phyloP scores from a whole-genome alignment of 2,797 vertebrate genomes.

The Centropyge bicolor region DNA sequence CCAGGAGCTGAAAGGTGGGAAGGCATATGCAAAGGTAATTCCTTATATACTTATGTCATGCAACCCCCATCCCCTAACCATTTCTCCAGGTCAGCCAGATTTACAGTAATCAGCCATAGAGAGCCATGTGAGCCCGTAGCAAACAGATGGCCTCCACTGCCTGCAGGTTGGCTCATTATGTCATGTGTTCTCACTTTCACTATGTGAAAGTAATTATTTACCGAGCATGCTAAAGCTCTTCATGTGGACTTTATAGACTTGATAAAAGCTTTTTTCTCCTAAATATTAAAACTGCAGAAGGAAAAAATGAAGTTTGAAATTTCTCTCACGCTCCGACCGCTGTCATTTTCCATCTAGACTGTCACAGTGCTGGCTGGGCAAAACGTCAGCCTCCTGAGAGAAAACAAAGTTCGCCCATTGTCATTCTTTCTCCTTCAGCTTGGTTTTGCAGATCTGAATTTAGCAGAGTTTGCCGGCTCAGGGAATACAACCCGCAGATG shows the following conservation, averaged over 20 bases:
- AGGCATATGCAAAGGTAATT: slow-evolving; percentile 96
- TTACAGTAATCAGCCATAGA: slow-evolving; percentile 49
- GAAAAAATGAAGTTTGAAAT: not conserved
- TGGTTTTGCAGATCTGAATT: slow-evolving; percentile 96
- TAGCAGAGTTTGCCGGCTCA: slow-evolving; percentile 96
- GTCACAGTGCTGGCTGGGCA: slow-evolving; percentile 35
- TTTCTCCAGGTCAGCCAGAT: slow-evolving; percentile 43
- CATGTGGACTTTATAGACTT: not conserved
- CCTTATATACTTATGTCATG: not conserved
- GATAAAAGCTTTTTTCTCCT: not conserved
- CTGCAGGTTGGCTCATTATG: slow-evolving; percentile 45
- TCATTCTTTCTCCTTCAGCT: slow-evolving; percentile 80
- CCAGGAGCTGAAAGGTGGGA: slow-evolving; percentile 97
- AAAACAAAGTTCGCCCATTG: slow-evolving; percentile 35
- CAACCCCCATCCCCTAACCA: slow-evolving; percentile 5
- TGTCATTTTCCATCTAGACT: slow-evolving; percentile 17
- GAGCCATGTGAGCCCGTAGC: slow-evolving; percentile 30
- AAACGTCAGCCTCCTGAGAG: not conserved
- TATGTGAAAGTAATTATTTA: slow-evolving; percentile 27
- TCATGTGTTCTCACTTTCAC: slow-evolving; percentile 12
- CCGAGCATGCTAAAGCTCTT: not conserved
- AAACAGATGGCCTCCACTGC: slow-evolving; percentile 65
- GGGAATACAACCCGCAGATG: slow-evolving; percentile 95
- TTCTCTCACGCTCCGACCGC: slow-evolving; percentile 5
- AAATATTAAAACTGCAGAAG: not conserved